Evolutionary conservation across 2,888 invertebrate genomes (phyloP), one percentile per base, ranked within the genome.

Genomic region (Ophion slaviceki): DNA sequence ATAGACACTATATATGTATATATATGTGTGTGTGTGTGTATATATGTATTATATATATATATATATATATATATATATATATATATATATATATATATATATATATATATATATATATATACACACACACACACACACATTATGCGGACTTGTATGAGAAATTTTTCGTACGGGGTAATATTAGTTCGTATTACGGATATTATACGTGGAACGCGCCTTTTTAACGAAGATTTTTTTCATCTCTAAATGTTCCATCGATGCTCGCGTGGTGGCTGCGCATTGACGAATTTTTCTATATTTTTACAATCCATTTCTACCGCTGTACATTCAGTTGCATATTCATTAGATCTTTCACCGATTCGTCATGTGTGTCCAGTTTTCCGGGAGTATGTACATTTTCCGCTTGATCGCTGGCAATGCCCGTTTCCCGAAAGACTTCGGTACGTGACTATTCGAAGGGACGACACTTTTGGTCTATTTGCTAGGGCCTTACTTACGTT

Each of bases 81-180:
- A 24, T 24, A 24, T 24, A 24, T 24, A 24, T 24, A 24, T 24
- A 24, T 24, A 24, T 24, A 24, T 24, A 24, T 24, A 24, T 24
- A 24, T 1, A 24, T 1, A 24, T 1, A 24, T 24, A 24, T 24
- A 24, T 24, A 24, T 1, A 24, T 1, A 24, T 24, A 24, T 1
- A 24, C 24, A 24, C 24, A 24, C 24, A 32, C 32, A 32, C 36
- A 20, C 24, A 66, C 66, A 36, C 45, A 24, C 66, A 45, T 53
- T 62, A 80, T 66, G 59, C 64, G 10, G 24, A 68, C 28, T 10
- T 62, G 17, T 68, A 80, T 64, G 59, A 61, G 28, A 72, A 77
- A 85, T 74, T 85, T 64, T 82, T 66, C 66, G 59, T 67, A 53
- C 70, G 11, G n/a, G 75, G 66, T 68, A 80, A 59, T 80, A 82